These are phyloP conservation scores for Apoda limacodes DNA, from an alignment of 2,888 invertebrate species.

Conservation along the genomic window DNA sequence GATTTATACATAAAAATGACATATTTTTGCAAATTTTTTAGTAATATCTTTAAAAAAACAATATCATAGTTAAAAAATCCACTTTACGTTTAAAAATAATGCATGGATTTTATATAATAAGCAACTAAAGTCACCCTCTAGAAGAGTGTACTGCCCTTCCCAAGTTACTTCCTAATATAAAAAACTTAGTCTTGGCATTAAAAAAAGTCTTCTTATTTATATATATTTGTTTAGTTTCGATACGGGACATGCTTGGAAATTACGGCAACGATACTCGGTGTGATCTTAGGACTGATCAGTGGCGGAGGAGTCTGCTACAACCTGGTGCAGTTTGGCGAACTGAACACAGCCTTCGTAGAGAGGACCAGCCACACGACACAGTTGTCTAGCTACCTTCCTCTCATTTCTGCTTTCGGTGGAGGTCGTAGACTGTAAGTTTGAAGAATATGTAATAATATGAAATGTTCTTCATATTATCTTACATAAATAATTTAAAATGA, in stretches of 20 bases:
- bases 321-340: constrained; percentile 72
- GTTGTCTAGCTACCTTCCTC: constrained; percentile 41
- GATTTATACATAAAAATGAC: too few species aligned
- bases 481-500: too few species aligned
- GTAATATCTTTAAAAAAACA: too few species aligned
- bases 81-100: too few species aligned
- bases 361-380: constrained; percentile 38
- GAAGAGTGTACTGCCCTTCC: too few species aligned
- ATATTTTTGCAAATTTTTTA: too few species aligned
- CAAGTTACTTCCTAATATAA: too few species aligned
- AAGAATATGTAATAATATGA: constrained; percentile 1
- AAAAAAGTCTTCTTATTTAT: not conserved
- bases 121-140: too few species aligned
- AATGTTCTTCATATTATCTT: not conserved
- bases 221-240: constrained; percentile 34
- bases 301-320: constrained; percentile 64
- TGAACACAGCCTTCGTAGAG: constrained; percentile 71
- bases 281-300: constrained; percentile 42
- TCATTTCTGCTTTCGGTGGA: constrained; percentile 44
- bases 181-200: too few species aligned
- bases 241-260: constrained; percentile 49
- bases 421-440: constrained; percentile 44
- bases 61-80: too few species aligned
- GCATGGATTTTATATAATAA: too few species aligned
- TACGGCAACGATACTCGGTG: constrained; percentile 36